phyloP scores from a whole-genome alignment of 2,888 invertebrate genomes.

The Dicranocentrus wangi region DNA sequence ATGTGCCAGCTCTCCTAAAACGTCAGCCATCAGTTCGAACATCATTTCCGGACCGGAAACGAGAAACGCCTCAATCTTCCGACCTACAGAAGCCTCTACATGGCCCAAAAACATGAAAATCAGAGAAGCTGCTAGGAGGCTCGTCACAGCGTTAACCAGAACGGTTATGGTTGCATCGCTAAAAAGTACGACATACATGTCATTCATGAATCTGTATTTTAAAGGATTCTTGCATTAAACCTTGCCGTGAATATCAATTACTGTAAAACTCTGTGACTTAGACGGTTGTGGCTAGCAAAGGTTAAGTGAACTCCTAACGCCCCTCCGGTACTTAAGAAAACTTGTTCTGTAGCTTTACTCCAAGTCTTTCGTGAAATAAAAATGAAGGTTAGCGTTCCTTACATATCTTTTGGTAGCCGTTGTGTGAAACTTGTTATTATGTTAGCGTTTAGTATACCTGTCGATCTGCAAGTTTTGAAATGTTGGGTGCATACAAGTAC shows the following conservation, averaged over 20 bases:
- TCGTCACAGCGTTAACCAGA: slow-evolving; percentile 1
- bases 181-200: neutral
- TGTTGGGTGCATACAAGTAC: slow-evolving; percentile 24
- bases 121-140: slow-evolving; percentile 6
- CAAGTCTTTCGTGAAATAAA: slow-evolving; percentile 24
- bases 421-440: neutral
- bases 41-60: slow-evolving; percentile 23
- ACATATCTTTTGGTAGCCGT: neutral
- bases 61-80: neutral
- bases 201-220: no score
- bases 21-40: slow-evolving; percentile 47
- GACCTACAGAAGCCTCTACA: neutral
- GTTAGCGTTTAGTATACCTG: neutral
- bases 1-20: slow-evolving; percentile 35
- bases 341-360: slow-evolving; percentile 44
- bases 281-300: slow-evolving; percentile 22
- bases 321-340: slow-evolving; percentile 28
- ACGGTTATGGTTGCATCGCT: slow-evolving; percentile 24
- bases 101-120: slow-evolving; percentile 52
- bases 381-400: neutral
- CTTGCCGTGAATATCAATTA: slow-evolving; percentile 15
- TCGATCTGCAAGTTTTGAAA: neutral
- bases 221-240: no score
- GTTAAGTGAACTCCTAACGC: slow-evolving; percentile 42
- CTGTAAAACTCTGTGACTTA: neutral